Conservation (phyloP, 2,113 vertebrate species). For the Plectropomus leopardus region DNA sequence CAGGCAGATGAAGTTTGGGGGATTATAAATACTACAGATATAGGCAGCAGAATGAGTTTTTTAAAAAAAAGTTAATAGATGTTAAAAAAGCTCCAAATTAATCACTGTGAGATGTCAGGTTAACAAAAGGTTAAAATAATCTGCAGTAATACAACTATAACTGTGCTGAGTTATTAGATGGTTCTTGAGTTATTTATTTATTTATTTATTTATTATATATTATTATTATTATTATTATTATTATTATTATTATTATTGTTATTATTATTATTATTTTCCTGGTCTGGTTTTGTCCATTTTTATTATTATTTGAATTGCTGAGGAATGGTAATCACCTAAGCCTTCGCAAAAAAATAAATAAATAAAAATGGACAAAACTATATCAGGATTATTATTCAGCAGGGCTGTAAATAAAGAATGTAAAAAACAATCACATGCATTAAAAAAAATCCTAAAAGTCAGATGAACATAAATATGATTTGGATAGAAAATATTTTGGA, state of each 20-base stretch:
- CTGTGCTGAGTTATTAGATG: not conserved
- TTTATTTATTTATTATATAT: too few species aligned
- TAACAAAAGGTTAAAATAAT: not conserved
- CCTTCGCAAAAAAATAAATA: not conserved
- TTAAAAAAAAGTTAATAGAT: not conserved
- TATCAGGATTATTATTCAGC: slow-evolving; percentile 4
- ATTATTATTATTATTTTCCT: too few species aligned
- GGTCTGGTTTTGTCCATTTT: too few species aligned
- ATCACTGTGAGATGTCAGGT: not conserved
- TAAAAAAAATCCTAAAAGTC: not conserved
- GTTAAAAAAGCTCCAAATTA: not conserved
- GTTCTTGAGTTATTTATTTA: too few species aligned
- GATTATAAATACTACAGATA: not conserved
- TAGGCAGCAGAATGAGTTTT: not conserved
- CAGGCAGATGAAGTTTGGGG: not conserved
- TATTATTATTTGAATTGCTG: not conserved
- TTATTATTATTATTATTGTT: too few species aligned
- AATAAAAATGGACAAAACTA: not conserved
- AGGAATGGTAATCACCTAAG: not conserved
- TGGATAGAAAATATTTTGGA: not conserved
- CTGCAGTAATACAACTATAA: not conserved
- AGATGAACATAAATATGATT: slow-evolving; percentile 14
- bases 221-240: too few species aligned
- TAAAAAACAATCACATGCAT: not conserved
- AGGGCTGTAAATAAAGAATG: not conserved